A percentile compares a stretch with the other conserved stretches of the same genome.
phyloP scores from a whole-genome alignment of 2,113 vertebrate genomes.

The Siniperca knerii region DNA sequence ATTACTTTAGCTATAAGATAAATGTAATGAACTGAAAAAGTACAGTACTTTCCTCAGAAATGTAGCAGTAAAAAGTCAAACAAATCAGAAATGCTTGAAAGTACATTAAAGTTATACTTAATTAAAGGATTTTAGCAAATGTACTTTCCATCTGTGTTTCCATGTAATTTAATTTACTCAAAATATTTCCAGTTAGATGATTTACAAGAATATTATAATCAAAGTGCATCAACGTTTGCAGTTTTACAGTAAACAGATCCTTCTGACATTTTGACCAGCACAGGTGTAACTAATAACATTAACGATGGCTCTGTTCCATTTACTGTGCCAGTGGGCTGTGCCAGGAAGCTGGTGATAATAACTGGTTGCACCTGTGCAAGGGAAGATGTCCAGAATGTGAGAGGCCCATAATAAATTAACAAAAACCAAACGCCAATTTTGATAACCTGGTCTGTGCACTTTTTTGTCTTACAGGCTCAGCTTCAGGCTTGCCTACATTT shows the following conservation, averaged over 20 bases:
- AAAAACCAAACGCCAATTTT: background rate
- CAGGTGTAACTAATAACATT: background rate
- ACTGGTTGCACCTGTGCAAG: background rate
- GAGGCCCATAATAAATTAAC: background rate
- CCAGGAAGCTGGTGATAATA: background rate
- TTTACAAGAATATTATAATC: background rate
- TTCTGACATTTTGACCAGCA: background rate
- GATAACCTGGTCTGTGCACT: background rate
- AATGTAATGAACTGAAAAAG: background rate
- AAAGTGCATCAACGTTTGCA: background rate
- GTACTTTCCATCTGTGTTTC: background rate
- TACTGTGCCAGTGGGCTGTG: background rate
- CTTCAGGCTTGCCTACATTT: slow-evolving; percentile 87
- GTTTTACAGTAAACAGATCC: background rate
- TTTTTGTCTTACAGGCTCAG: slow-evolving; percentile 80
- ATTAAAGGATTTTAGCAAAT: background rate
- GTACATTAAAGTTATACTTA: background rate
- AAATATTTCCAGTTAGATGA: background rate
- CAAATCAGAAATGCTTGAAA: background rate
- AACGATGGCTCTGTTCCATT: background rate
- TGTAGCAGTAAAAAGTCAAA: background rate
- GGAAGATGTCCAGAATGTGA: background rate
- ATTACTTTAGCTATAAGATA: background rate
- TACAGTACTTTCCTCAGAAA: background rate
- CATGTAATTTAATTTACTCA: background rate